Evolutionary conservation across 2,113 vertebrate species (phyloP).

Genomic region (Callipepla squamata): DNA sequence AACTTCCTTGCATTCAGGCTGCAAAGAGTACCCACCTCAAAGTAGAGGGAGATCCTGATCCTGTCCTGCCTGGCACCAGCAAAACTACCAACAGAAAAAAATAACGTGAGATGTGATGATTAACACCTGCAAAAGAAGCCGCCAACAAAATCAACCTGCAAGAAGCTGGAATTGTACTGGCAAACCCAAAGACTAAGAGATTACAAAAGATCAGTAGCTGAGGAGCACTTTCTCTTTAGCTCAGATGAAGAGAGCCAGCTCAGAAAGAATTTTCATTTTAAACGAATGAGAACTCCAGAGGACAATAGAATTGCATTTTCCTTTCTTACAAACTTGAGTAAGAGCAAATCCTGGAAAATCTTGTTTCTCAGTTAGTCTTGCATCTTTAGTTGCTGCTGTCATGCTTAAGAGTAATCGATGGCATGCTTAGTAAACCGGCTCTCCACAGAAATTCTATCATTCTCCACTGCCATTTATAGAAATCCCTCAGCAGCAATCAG

Average conservation of each 20-base stretch:
- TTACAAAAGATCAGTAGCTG: too few relatives aligned
- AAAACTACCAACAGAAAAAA: not conserved
- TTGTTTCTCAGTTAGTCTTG: not conserved
- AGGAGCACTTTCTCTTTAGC: not conserved
- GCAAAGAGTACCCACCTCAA: not conserved
- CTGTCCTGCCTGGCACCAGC: not conserved
- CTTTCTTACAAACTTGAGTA: not conserved
- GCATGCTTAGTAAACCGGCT: not conserved
- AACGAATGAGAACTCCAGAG: not conserved
- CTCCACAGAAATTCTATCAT: not conserved
- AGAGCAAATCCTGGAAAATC: not conserved
- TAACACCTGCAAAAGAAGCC: not conserved
- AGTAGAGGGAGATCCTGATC: not conserved
- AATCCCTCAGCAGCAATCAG: constrained; percentile 17
- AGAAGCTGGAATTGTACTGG: not conserved
- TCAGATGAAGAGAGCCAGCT: not conserved
- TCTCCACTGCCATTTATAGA: not conserved
- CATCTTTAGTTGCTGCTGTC: not conserved
- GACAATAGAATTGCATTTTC: rapidly evolving
- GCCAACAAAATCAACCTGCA: not conserved
- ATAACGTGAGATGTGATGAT: not conserved
- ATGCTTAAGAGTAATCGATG: not conserved
- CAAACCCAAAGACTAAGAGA: not conserved
- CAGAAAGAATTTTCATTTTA: not conserved
- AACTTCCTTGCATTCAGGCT: not conserved